These are phyloP conservation scores for Archocentrus centrarchus DNA, from an alignment of 2,113 vertebrate genomes.

Conservation along the genomic window DNA sequence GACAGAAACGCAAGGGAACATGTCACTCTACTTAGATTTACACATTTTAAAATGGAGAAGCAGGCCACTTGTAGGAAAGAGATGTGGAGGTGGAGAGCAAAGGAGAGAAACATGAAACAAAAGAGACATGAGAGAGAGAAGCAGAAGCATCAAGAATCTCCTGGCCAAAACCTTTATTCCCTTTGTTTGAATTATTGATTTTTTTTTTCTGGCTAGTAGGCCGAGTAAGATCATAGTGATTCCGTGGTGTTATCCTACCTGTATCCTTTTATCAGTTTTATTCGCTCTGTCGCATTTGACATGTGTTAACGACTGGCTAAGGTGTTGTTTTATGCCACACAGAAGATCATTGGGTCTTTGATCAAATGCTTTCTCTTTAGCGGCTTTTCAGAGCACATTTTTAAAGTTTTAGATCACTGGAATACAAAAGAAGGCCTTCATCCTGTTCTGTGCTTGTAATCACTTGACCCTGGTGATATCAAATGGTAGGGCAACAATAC, in stretches of 20 bases:
- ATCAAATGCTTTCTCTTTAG: not conserved
- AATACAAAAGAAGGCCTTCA: not conserved
- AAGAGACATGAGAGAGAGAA: not conserved
- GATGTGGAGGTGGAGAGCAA: not conserved
- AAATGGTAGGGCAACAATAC: not conserved
- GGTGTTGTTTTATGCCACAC: constrained; percentile 1
- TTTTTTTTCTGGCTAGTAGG: not conserved
- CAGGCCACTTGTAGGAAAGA: not conserved
- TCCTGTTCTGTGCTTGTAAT: not conserved
- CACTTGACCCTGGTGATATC: not conserved
- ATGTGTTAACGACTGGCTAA: not conserved
- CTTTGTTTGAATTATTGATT: constrained; percentile 15
- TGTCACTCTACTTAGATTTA: constrained; percentile 13
- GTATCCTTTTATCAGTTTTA: not conserved
- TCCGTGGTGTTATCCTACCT: not conserved
- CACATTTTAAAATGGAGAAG: constrained; percentile 16
- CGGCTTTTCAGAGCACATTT: not conserved
- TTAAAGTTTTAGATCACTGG: not conserved
- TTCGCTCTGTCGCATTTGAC: constrained; percentile 1
- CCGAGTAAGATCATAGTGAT: not conserved
- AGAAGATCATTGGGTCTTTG: not conserved
- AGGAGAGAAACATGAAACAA: not conserved
- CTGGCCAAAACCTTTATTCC: not conserved
- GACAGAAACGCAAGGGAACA: not conserved
- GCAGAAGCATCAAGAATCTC: not conserved